Conservation (phyloP, 2,113 vertebrate genomes). For the Oncorhynchus tshawytscha region DNA sequence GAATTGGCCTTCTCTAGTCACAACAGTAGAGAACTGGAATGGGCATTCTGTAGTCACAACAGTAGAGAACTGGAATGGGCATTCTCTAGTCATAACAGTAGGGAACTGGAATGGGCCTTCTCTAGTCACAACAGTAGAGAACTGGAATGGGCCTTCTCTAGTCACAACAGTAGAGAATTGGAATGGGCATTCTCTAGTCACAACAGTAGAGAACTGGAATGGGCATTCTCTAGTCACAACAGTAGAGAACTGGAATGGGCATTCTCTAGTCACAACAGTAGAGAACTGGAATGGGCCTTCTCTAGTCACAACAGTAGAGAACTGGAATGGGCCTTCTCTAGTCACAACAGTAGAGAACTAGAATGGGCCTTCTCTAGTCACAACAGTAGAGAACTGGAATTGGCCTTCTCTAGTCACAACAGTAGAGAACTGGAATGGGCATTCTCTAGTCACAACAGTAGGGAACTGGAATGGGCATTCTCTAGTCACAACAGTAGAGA, state of each 20-base stretch:
- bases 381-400: no score
- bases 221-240: no score
- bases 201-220: neutral
- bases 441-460: no score
- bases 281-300: neutral
- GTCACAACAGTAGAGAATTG: neutral
- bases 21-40: no score
- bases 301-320: neutral
- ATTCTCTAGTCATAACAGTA: neutral
- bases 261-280: neutral
- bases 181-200: no score
- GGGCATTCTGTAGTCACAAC: neutral
- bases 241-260: neutral
- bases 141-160: neutral
- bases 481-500: no score
- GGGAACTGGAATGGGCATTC: no score
- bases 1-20: neutral
- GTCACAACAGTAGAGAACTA: no score
- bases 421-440: no score
- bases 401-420: no score
- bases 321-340: neutral
- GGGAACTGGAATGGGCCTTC: neutral
- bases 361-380: no score
- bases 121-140: neutral
- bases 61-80: neutral